Evolutionary conservation across 2,113 vertebrate species (phyloP).

Genomic region (Melierax canorus): DNA sequence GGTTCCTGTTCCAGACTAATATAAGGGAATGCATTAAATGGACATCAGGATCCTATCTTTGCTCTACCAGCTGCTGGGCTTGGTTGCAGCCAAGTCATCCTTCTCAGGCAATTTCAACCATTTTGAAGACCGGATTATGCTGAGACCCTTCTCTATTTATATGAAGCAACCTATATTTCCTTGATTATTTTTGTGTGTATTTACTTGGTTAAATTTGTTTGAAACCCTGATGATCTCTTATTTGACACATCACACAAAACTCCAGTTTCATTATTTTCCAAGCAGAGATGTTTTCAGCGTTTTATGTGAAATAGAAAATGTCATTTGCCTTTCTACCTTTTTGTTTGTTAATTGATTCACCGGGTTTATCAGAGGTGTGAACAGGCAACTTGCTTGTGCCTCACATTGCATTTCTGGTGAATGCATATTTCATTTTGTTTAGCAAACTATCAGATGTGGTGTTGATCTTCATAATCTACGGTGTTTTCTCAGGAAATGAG

Average conservation of each 20-base stretch:
- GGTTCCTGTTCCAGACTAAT: background rate
- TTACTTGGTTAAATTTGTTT: background rate
- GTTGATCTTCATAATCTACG: background rate
- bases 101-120: background rate
- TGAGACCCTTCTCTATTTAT: background rate
- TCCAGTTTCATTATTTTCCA: background rate
- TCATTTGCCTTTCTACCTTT: background rate
- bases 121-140: background rate
- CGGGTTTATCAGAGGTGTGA: background rate
- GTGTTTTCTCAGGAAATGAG: slow-evolving; percentile 44
- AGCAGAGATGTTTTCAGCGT: background rate
- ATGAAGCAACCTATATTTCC: background rate
- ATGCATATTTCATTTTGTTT: background rate
- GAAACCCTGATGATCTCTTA: background rate
- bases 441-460: background rate
- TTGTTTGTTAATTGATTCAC: background rate
- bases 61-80: background rate
- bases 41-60: background rate
- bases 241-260: background rate
- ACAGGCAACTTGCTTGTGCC: background rate
- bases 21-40: background rate
- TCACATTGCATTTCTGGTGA: background rate
- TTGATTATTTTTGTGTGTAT: background rate
- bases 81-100: background rate
- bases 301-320: background rate